Conservation (phyloP, 2,888 invertebrate species). For the Torymus tubicola region DNA sequence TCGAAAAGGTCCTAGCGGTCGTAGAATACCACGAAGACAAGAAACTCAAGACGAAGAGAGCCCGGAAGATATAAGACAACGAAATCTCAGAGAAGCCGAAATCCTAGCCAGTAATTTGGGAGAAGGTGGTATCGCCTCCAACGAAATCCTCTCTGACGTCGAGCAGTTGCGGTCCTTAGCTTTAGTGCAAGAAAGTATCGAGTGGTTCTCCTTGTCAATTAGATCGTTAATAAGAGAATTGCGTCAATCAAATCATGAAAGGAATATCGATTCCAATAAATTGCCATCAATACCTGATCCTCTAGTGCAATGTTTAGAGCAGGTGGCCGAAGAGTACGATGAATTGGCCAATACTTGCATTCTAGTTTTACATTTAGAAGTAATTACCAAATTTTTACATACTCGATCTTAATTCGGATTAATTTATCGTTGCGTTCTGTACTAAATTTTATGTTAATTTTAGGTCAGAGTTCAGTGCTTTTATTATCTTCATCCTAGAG, state of each 20-base stretch:
- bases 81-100: constrained; percentile 93
- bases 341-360: constrained; percentile 94
- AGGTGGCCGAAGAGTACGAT: constrained; percentile 88
- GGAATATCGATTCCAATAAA: constrained; percentile 65
- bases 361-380: constrained; percentile 94
- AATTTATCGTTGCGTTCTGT: neutral
- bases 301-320: constrained; percentile 81
- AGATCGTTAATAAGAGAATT: constrained; percentile 67
- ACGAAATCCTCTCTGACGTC: constrained; percentile 92
- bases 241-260: constrained; percentile 73
- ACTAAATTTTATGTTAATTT: constrained; percentile 63
- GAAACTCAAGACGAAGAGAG: constrained; percentile 84
- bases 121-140: constrained; percentile 89
- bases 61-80: constrained; percentile 86
- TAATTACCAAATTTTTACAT: constrained; percentile 69
- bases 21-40: constrained; percentile 75
- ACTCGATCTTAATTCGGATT: neutral
- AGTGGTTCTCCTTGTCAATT: constrained; percentile 74
- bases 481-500: constrained; percentile 86
- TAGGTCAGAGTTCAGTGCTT: constrained; percentile 95
- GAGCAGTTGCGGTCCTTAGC: constrained; percentile 90
- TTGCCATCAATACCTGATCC: constrained; percentile 78
- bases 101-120: constrained; percentile 94
- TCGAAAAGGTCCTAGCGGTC: constrained; percentile 67
- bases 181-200: constrained; percentile 94